These are phyloP conservation scores for Drosophila pseudotalamancana DNA, from an alignment of 2,888 invertebrate genomes.

Conservation along the genomic window DNA sequence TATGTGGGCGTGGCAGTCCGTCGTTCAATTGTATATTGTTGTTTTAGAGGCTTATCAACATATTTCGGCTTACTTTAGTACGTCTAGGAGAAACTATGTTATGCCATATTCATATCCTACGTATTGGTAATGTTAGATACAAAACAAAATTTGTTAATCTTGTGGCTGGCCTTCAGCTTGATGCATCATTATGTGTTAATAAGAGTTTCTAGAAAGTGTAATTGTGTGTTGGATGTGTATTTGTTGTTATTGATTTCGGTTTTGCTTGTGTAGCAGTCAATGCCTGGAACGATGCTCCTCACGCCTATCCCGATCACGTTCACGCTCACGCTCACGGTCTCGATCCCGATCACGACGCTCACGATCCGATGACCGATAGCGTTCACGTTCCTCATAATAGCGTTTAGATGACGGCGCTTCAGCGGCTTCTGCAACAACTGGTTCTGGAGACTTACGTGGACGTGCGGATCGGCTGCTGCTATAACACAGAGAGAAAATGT, in stretches of 20 bases:
- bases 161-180: conserved; percentile 53
- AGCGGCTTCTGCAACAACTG: conserved; percentile 84
- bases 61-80: conserved; percentile 73
- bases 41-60: conserved; percentile 54
- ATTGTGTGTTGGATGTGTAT: conserved; percentile 41
- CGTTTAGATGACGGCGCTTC: conserved; percentile 84
- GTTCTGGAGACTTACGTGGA: conserved; percentile 85
- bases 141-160: conserved; percentile 66
- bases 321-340: conserved; percentile 88
- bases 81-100: conserved; percentile 78
- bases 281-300: conserved; percentile 90
- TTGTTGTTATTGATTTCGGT: conserved; percentile 45
- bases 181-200: conserved; percentile 62
- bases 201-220: conserved; percentile 58
- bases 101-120: conserved; percentile 78
- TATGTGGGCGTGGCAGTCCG: conserved; percentile 45
- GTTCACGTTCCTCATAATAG: conserved; percentile 95
- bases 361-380: conserved; percentile 90
- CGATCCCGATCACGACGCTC: conserved; percentile 88
- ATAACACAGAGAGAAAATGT: conserved; percentile 23
- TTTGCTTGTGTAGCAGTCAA: conserved; percentile 80
- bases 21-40: conserved; percentile 35
- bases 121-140: conserved; percentile 79
- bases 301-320: conserved; percentile 88
- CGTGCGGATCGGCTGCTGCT: conserved; percentile 84